A percentile compares a stretch with the other conserved stretches of the same genome.
phyloP scores from a whole-genome alignment of 2,113 vertebrate species.

The Pelodiscus sinensis region DNA sequence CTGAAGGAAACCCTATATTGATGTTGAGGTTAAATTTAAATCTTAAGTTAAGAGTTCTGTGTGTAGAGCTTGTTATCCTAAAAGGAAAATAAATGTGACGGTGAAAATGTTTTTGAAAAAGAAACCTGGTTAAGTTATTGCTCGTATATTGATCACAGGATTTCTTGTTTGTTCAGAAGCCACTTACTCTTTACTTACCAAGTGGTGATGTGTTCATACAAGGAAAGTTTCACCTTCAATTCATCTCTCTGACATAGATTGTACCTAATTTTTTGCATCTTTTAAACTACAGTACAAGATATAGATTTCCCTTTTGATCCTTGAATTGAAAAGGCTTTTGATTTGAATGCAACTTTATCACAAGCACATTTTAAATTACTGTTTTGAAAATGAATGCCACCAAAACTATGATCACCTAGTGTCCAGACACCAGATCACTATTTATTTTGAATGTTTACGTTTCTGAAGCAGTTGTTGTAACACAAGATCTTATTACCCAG shows the following conservation, averaged over 20 bases:
- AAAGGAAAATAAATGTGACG: constrained; percentile 13
- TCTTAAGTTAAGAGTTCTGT: background rate
- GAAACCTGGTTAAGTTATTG: background rate
- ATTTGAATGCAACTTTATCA: constrained; percentile 36
- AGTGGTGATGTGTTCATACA: background rate
- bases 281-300: background rate
- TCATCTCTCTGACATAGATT: background rate
- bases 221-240: background rate
- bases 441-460: constrained; percentile 63
- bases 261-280: background rate
- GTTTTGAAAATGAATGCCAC: constrained; percentile 56
- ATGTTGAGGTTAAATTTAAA: background rate
- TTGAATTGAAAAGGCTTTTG: constrained; percentile 37
- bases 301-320: background rate
- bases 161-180: background rate
- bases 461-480: constrained; percentile 52
- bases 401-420: constrained; percentile 40
- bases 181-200: background rate
- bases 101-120: accelerated
- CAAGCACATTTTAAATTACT: constrained; percentile 30
- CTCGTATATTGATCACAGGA: background rate
- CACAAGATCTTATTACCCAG: constrained; percentile 30
- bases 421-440: constrained; percentile 15
- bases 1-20: background rate
- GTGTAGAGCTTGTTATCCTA: background rate